Evolutionary conservation across 1,140 invertebrate species (phyloP), one percentile per base, ranked within the genome.

Genomic region (Teleopsis dalmanni): DNA sequence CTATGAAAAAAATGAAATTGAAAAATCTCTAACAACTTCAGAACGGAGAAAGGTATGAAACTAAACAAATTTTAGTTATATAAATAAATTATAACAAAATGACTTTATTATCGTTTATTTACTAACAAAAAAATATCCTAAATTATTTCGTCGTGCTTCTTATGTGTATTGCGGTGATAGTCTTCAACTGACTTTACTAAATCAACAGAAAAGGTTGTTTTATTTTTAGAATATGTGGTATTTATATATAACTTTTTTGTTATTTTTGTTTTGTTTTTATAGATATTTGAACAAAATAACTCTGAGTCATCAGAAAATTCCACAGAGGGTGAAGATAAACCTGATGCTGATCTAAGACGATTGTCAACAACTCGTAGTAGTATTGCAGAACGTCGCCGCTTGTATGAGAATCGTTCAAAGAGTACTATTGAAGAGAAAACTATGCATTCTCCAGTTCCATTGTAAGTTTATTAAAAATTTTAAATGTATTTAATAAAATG

Each of bases 1-100:
- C n/a, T n/a, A n/a, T 54, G n/a, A 47, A 31, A 58, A 59, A 19
- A 50, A 44, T 37, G 48, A 41, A 9, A 48, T 65, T 33, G 80
- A 82, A 16, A 85, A 85, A 65, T 85, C 84, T 2, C 80, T 85
- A 1, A 85, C 82, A 52, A 87, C 84, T 0, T 83, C 83, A 0
- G 84, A 87, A 57, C 72, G 83, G 13, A 75, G 83, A 50, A 85
- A 82, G 71, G 65, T 66, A 62, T 48, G 41, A 13, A 23, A 16
- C 22, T 23, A 8, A 37, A 37, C 29, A 9, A 37, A 37, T 23
- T 21, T 23, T n/a, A n/a, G n/a, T n/a, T 36, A 8, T 10, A 36
- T 18, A 10, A 36, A 36, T 14, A 10, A 36, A 36, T 18, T 36
- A 7, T 36, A 36, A 10, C 27, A 7, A n/a, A 31, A 9, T n/a